Evolutionary conservation across 2,113 vertebrate species (phyloP), one percentile per base, ranked within the genome.

Genomic region (Procavia capensis): DNA sequence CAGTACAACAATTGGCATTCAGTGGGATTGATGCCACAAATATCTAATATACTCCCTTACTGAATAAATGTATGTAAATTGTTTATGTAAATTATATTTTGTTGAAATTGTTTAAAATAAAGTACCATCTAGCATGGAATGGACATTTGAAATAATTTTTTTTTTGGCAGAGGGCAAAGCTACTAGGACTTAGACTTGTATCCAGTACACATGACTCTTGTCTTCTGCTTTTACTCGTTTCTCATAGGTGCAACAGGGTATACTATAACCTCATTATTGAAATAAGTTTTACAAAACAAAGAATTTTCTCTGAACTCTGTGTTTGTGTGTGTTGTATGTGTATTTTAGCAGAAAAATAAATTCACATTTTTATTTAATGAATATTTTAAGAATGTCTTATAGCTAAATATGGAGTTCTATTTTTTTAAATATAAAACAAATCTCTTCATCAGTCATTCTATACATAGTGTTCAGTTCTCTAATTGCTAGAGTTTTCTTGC

Each of bases 401-500:
- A 27, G 4, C 22, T 61, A 81, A 70, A 61, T n/a, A 76, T 61
- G 17, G 19, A 14, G 14, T 57, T 64, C 19, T 5, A 17, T 83
- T 91, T 84, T 66, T 81, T 63, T 81, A 81, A 24, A 54, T 41
- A 72, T 61, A 63, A 45, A 89, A 29, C 9, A 29, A 36, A 5
- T 45, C 8, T 39, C 36, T 36, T 94, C 27, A 83, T 19, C 22
- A 27, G 6, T 79, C 84, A 86, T 90, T n/a, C 14, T 59, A 16
- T 45, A 34, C 19, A 0, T 22, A 20, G 5, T 25, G 2, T 59
- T 80, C 70, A 61, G 17, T 87, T 96, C 92, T 94, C 72, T 34
- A 74, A 25, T 75, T 86, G 43, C 16, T 92, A 57, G 78, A 84
- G 22, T 79, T 91, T 80, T 94, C 34, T 93, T 91, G 3, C 20